Base-by-base conservation (phyloP, 2,797 vertebrate species). In the Lepus oiostolus region DNA sequence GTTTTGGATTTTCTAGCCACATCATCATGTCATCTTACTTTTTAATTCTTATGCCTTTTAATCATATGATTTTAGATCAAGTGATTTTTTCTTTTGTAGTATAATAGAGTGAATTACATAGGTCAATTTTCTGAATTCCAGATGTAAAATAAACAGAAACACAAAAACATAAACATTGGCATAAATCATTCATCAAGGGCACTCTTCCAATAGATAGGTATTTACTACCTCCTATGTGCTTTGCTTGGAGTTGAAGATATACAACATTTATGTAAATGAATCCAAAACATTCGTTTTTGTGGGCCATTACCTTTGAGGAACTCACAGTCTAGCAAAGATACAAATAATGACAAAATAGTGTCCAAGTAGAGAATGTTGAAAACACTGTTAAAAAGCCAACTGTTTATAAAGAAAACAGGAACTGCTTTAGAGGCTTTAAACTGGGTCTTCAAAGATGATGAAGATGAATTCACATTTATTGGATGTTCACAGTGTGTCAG, bases 321-420 rank as follows among this genome's bases (percentile, higher is more conserved):
- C 26, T 92, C 74, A 95, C 3, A 62, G 65, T 76, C 65, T 75
- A 80, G 74, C 83, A 9, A 77, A 90, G 62, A 80, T 7, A 82
- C 68, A 83, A 93, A 74, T 65, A 87, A 85, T 94, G n/a, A 85
- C 58, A 86, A 93, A 91, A 76, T 54, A 65, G 4, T 71, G 30
- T 62, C 10, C 54, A 79, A 91, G 47, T 68, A 93, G 70, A 91
- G 47, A 75, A 71, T 11, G 58, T 85, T 77, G 12, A 42, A 79
- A 96, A 91, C 5, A 63, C 7, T 26, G 26, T 70, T 82, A 54
- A 87, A 91, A 96, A 93, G 19, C 6, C 35, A 89, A 32, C 24
- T 67, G n/a, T 80, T 10, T 76, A 80, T 13, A 87, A 30, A 84
- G 65, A 86, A 96, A 85, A 63, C 30, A 70, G 47, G 8, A 87